phyloP scores from a whole-genome alignment of 2,113 vertebrate species.

The Pungitius pungitius region DNA sequence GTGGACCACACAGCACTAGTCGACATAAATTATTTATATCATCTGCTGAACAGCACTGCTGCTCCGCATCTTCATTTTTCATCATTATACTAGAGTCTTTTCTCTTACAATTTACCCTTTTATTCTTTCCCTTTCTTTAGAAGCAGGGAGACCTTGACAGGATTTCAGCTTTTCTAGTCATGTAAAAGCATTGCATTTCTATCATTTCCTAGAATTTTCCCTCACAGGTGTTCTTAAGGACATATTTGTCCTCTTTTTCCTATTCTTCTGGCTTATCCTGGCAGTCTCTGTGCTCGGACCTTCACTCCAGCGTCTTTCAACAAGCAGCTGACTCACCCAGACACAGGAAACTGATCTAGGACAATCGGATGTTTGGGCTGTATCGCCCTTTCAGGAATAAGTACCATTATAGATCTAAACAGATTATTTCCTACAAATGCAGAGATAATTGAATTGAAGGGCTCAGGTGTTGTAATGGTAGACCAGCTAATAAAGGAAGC shows the following conservation, averaged over 20 bases:
- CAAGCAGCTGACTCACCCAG: conserved; percentile 7
- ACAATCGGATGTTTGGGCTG: conserved; percentile 4
- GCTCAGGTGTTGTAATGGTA: not conserved
- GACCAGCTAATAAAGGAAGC: conserved; percentile 4
- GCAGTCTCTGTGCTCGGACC: conserved; percentile 36
- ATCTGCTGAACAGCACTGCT: conserved; percentile 33
- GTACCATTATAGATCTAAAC: conserved; percentile 26
- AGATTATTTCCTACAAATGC: not conserved
- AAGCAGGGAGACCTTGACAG: conserved; percentile 2
- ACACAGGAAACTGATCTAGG: conserved; percentile 4
- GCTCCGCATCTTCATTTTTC: conserved; percentile 16
- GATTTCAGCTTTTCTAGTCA: not conserved
- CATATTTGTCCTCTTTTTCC: conserved; percentile 15
- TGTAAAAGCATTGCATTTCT: not conserved
- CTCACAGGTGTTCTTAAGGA: not conserved
- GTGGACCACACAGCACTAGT: conserved; percentile 31
- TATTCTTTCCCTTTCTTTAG: not conserved
- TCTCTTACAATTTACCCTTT: conserved; percentile 26
- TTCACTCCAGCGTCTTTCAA: conserved; percentile 38
- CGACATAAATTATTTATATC: conserved; percentile 70
- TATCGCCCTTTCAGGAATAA: not conserved
- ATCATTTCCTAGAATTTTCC: not conserved
- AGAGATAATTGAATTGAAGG: conserved; percentile 14
- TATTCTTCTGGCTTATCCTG: conserved; percentile 25
- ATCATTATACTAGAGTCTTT: not conserved